Evolutionary conservation across 2,797 vertebrate genomes (phyloP).

Genomic region (Sphaeramia orbicularis): DNA sequence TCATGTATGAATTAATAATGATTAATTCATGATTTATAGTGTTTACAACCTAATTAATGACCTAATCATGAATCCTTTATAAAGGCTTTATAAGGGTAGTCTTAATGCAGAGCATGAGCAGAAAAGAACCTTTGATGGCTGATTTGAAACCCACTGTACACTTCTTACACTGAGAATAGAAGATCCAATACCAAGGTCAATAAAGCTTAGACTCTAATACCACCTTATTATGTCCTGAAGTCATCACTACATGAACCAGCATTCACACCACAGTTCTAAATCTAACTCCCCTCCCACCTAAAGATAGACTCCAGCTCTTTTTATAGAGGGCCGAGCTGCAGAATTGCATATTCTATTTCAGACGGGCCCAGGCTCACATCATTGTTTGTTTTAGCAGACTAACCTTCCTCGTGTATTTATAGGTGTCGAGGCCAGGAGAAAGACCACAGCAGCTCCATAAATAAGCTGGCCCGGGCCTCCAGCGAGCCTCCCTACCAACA

Average conservation of each 20-base stretch:
- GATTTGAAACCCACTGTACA: slow-evolving; percentile 37
- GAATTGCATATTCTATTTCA: slow-evolving; percentile 81
- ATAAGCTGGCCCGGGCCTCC: slow-evolving; percentile 79
- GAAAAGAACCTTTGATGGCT: background rate
- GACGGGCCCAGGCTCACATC: slow-evolving; percentile 75
- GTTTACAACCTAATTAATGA: too few species aligned
- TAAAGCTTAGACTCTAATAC: slow-evolving; percentile 51
- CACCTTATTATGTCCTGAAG: slow-evolving; percentile 57
- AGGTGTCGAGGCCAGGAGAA: slow-evolving; percentile 78
- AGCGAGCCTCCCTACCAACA: slow-evolving; percentile 75
- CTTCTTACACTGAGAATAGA: slow-evolving; percentile 20
- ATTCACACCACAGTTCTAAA: slow-evolving; percentile 60
- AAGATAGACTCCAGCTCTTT: slow-evolving; percentile 70
- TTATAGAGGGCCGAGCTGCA: slow-evolving; percentile 71
- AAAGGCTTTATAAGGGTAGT: too few species aligned
- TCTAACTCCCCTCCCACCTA: slow-evolving; percentile 62
- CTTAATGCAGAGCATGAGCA: too few species aligned
- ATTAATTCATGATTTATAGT: too few species aligned
- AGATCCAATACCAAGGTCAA: slow-evolving; percentile 39
- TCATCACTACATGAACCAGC: slow-evolving; percentile 57
- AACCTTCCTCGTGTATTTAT: slow-evolving; percentile 82
- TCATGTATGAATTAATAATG: too few species aligned
- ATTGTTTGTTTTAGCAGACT: slow-evolving; percentile 83
- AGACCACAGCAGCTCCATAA: slow-evolving; percentile 84
- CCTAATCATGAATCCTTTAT: too few species aligned